Evolutionary conservation across 2,888 invertebrate genomes (phyloP).

Genomic region (Plutella xylostella): DNA sequence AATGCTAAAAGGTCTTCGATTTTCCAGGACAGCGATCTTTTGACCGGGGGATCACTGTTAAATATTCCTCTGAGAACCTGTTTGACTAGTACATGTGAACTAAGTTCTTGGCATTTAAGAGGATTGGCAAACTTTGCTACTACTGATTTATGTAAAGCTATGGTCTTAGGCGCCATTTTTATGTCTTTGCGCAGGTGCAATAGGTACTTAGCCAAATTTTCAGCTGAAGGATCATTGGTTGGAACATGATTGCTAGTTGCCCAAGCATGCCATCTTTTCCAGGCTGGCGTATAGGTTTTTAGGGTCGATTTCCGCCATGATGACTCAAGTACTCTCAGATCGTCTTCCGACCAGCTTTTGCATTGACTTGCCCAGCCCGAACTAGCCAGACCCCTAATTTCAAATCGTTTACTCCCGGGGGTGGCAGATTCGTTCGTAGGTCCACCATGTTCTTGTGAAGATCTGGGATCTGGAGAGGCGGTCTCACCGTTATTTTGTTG

Average conservation of each 20-base stretch:
- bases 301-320: constrained; percentile 1
- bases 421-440: constrained; percentile 4
- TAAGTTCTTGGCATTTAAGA: constrained; percentile 2
- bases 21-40: neutral
- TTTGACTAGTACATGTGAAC: constrained; percentile 15
- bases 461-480: neutral
- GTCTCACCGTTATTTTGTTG: neutral
- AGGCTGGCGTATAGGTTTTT: constrained; percentile 3
- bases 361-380: constrained; percentile 16
- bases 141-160: constrained; percentile 22
- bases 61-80: constrained; percentile 16
- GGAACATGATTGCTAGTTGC: neutral
- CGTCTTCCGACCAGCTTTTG: neutral
- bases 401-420: constrained; percentile 9
- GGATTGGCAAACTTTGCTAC: constrained; percentile 19
- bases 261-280: neutral
- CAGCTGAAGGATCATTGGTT: neutral
- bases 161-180: constrained; percentile 4
- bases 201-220: neutral
- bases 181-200: neutral
- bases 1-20: neutral
- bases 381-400: constrained; percentile 19
- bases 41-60: constrained; percentile 3
- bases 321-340: neutral
- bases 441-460: constrained; percentile 11